Percentiles rank a stretch among this genome's conserved stretches.
These are phyloP conservation scores for Ceuthmochares aereus DNA, from an alignment of 2,113 vertebrate genomes.

Conservation along the genomic window DNA sequence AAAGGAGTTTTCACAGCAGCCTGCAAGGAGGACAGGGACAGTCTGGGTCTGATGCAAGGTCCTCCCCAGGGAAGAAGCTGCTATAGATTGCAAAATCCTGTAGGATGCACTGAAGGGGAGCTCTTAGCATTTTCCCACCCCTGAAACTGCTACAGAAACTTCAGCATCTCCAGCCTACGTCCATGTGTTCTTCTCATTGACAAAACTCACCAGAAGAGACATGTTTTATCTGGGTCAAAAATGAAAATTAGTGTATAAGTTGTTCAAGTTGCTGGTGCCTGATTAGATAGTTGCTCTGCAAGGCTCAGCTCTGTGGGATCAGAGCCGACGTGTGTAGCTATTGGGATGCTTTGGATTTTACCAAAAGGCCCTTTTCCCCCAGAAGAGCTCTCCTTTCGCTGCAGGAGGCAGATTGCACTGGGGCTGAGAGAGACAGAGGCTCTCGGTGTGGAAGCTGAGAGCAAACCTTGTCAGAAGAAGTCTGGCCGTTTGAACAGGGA, in stretches of 20 bases:
- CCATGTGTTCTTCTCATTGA: background rate
- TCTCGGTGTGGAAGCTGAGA: background rate
- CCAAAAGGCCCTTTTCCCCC: background rate
- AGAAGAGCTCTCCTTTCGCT: fast-evolving
- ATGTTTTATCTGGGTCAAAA: background rate
- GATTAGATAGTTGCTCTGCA: background rate
- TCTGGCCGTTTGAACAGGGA: background rate
- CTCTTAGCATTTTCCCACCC: background rate
- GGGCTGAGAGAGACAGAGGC: background rate
- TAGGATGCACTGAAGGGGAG: background rate
- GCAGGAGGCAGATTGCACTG: background rate
- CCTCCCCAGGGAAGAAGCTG: background rate
- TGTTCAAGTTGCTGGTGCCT: background rate
- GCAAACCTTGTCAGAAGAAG: background rate
- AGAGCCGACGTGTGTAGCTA: background rate
- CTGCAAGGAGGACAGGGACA: background rate
- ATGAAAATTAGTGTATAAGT: background rate
- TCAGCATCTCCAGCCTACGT: background rate
- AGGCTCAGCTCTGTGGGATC: background rate
- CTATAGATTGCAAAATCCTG: background rate
- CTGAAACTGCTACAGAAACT: background rate
- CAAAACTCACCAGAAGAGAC: background rate
- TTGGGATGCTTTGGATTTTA: background rate
- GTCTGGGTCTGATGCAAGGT: background rate
- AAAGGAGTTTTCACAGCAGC: background rate